Evolutionary conservation across 2,113 vertebrate species (phyloP).

Genomic region (Labeo rohita): DNA sequence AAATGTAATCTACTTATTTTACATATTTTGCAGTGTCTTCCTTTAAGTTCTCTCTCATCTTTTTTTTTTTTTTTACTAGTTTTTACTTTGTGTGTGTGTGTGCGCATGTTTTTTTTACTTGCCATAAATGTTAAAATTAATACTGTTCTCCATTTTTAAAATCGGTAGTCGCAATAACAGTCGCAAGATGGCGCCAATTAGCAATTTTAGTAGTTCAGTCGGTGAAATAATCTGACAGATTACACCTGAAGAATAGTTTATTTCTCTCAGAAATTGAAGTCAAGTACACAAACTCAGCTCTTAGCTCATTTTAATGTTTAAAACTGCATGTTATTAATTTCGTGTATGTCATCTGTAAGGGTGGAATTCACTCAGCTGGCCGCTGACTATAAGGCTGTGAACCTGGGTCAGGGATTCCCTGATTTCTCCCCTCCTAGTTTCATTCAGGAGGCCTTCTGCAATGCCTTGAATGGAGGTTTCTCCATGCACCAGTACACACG

Average conservation of each 20-base stretch:
- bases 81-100: too few relatives aligned
- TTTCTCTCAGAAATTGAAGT: neutral
- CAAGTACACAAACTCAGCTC: neutral
- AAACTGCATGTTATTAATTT: neutral
- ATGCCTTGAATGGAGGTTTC: constrained; percentile 72
- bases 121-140: neutral
- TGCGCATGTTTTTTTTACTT: too few relatives aligned
- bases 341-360: constrained; percentile 72
- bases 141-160: neutral
- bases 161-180: neutral
- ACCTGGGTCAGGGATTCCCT: constrained; percentile 94
- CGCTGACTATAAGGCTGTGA: constrained; percentile 81
- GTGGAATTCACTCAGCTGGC: constrained; percentile 83
- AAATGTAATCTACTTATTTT: too few relatives aligned
- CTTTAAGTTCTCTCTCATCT: too few relatives aligned
- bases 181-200: neutral
- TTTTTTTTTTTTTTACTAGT: too few relatives aligned
- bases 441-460: constrained; percentile 79
- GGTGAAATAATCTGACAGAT: neutral
- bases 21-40: too few relatives aligned
- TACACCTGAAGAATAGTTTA: neutral
- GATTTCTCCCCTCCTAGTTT: constrained; percentile 89
- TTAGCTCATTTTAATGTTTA: neutral
- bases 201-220: neutral
- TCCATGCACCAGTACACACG: constrained; percentile 91